Base-by-base conservation (phyloP, 1,140 invertebrate species). In the Temnothorax curvispinosus region DNA sequence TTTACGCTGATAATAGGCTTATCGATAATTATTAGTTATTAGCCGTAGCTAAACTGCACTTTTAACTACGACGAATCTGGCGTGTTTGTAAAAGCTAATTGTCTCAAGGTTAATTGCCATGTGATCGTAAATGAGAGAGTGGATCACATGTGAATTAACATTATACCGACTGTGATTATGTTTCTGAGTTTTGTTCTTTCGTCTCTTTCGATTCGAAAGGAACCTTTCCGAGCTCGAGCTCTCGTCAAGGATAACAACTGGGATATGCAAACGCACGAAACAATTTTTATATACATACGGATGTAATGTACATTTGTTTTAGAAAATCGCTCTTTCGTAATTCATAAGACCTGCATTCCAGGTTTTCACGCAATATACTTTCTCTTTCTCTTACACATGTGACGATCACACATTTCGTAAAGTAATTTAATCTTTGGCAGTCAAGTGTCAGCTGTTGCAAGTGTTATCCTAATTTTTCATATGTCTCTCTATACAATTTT, bases 241-340 rank as follows among this genome's bases (percentile, higher is more conserved):
- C 52, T 38, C 52, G 38, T 75, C 80, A 84, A 84, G 80, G 69
- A 74, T 62, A 60, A 74, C 69, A 32, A 84, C 54, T 71, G 27
- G 56, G n/a, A 84, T 75, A 75, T 84, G 54, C 69, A 60, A 60
- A 60, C 38, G 62, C 47, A 50, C 54, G 54, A 84, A 18, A 62
- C 41, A 44, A 84, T 75, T 84, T 84, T 84, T 84, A 21, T 21
- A 21, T 21, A 74, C 13, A 3, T 35, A 69, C 54, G n/a, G 7
- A 54, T 44, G n/a, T 72, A 67, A 67, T 38, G 2, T 47, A 60
- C 80, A 5, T 84, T 84, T 84, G 69, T 84, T 84, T 84, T 75
- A 84, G 80, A 84, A 84, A 84, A 84, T 84, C 54, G 56, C 21
- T 75, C 80, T 84, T 84, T 84, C 80, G 80, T 84, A 60, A 84